Percentiles rank a stretch among this genome's conserved stretches.
Evolutionary conservation across 2,113 vertebrate genomes (phyloP).

Genomic region (Caloenas nicobarica): DNA sequence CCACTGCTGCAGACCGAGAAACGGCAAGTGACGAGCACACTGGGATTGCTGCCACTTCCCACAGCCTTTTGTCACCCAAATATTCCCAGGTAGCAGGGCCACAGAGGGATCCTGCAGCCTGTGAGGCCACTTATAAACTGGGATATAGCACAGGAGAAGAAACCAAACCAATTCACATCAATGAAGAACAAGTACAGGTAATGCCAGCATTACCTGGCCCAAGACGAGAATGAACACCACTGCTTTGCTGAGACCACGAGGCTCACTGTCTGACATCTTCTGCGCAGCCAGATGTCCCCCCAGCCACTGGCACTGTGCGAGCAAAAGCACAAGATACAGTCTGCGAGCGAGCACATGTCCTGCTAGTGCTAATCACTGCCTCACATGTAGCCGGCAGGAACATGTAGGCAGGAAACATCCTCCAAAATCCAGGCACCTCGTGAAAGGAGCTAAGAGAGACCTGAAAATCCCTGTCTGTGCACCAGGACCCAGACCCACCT

Average conservation of each 20-base stretch:
- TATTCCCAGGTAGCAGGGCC: neutral
- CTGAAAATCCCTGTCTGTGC: neutral
- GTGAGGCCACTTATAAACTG: neutral
- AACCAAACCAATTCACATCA: neutral
- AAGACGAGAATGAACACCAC: neutral
- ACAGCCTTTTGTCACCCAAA: neutral
- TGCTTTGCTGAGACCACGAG: neutral
- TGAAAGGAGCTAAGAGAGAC: neutral
- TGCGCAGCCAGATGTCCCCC: accelerated
- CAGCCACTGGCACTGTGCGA: neutral
- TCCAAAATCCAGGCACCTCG: neutral
- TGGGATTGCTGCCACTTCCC: neutral
- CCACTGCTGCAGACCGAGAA: neutral
- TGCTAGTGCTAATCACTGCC: neutral
- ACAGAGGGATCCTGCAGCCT: neutral
- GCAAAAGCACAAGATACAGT: neutral
- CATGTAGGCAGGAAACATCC: neutral
- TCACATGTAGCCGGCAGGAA: neutral
- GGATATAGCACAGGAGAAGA: neutral
- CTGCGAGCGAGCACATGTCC: neutral
- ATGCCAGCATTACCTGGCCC: no score
- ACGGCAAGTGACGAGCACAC: neutral
- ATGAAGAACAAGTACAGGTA: neutral
- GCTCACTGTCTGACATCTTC: neutral
- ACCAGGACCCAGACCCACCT: neutral